Evolutionary conservation across 1,140 invertebrate species (phyloP), one percentile per base, ranked within the genome.

Genomic region (Pseudomyrmex pallidus): DNA sequence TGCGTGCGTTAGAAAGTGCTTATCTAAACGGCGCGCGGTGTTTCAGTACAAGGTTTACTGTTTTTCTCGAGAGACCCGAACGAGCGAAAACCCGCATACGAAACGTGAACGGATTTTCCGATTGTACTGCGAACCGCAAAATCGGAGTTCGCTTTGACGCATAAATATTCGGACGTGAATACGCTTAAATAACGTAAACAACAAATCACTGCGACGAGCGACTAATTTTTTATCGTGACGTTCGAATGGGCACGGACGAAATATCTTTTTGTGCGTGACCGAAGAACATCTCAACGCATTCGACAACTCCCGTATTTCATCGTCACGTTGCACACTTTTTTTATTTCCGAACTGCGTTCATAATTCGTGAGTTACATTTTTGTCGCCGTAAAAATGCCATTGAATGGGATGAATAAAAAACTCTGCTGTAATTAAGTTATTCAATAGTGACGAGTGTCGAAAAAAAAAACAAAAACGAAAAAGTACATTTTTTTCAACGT

Each of bases 1-100:
- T 80, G 66, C 64, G 57, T 77, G 46, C 35, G 52, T 84, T 84
- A 84, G 83, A 84, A 84, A 84, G 83, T 80, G 59, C 66, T 80
- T 70, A 78, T 84, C 74, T 50, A 46, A 80, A 57, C 44, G 20
- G 63, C 63, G 35, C 35, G 35, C 35, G 35, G 35, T 35, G 35
- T 25, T 77, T 83, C 35, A 25, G 25, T 44, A 48, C 15, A 17
- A 62, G 20, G 22, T 62, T 63, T 62, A 74, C 12, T 17, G 17
- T 73, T 74, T 61, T 50, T 63, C 57, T 73, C 54, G 52, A 9
- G 13, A 68, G 35, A 46, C 35, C 35, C 62, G 25, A 20, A 17
- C 2, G 48, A 61, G 17, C 12, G 5, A 35, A 35, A 35, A 35
- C 20, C 9, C n/a, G 52, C 50, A 17, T 56, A 17, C n/a, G 54